These are phyloP conservation scores for Silurus aristotelis DNA, from an alignment of 2,797 vertebrate genomes.

Conservation along the genomic window DNA sequence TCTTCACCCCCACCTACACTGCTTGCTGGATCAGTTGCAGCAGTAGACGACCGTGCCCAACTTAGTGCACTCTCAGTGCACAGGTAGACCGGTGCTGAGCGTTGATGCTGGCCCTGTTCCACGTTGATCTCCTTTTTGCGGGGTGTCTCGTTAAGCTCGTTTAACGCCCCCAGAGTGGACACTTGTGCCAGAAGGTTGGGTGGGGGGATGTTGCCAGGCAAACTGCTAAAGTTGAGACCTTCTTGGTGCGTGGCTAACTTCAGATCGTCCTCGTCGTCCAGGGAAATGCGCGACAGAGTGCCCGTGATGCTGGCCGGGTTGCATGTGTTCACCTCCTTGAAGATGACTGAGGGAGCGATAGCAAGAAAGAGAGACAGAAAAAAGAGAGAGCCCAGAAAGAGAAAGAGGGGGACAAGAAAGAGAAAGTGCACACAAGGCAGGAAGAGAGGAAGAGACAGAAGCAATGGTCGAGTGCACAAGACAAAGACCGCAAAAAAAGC, in stretches of 20 bases:
- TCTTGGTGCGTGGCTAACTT: slow-evolving; percentile 89
- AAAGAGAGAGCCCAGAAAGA: not conserved
- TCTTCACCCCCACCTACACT: slow-evolving; percentile 78
- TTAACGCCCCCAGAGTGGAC: slow-evolving; percentile 82
- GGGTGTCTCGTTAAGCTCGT: slow-evolving; percentile 84
- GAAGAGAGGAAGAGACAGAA: slow-evolving; percentile 23
- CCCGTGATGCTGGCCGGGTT: slow-evolving; percentile 97
- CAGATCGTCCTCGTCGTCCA: slow-evolving; percentile 95
- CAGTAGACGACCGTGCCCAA: slow-evolving; percentile 83
- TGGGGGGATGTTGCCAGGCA: slow-evolving; percentile 92
- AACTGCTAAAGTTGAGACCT: slow-evolving; percentile 88
- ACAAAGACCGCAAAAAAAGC: not conserved
- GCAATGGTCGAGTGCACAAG: slow-evolving; percentile 43
- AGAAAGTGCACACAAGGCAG: slow-evolving; percentile 24
- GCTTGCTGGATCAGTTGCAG: slow-evolving; percentile 70
- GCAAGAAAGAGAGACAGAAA: not conserved
- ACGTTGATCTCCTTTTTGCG: slow-evolving; percentile 85
- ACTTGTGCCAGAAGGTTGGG: slow-evolving; percentile 88
- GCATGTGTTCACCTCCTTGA: slow-evolving; percentile 97
- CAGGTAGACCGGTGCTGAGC: slow-evolving; percentile 85
- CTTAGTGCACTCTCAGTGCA: slow-evolving; percentile 91
- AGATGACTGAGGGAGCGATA: slow-evolving; percentile 80
- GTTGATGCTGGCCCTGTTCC: slow-evolving; percentile 75
- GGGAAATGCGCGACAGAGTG: slow-evolving; percentile 93
- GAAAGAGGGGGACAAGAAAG: slow-evolving; percentile 23